phyloP scores from a whole-genome alignment of 2,113 vertebrate species.

The Buteo buteo region DNA sequence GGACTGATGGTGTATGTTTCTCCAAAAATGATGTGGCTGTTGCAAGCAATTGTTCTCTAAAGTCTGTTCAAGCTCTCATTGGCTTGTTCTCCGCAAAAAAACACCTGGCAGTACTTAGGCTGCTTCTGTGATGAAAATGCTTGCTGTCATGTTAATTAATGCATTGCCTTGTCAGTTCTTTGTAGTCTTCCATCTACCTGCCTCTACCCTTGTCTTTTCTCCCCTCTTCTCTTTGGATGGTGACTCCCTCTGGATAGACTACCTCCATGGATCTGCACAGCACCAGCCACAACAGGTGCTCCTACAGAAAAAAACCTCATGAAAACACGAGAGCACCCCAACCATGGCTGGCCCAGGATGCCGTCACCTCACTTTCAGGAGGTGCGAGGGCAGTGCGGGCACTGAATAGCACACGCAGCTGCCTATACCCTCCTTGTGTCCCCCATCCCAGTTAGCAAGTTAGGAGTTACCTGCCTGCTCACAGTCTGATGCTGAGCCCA shows the following conservation, averaged over 20 bases:
- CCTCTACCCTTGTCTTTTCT: background rate
- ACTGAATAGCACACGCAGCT: background rate
- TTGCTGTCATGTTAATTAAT: background rate
- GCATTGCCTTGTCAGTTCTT: background rate
- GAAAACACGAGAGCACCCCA: background rate
- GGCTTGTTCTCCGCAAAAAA: background rate
- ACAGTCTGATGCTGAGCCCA: background rate
- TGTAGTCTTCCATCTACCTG: background rate
- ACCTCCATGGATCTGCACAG: background rate
- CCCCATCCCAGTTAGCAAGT: background rate
- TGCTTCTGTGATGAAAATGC: background rate
- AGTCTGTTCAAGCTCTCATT: background rate
- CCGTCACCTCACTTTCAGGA: background rate
- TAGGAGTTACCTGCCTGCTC: background rate
- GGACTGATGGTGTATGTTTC: background rate
- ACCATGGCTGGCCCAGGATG: rapidly evolving
- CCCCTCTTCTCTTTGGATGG: background rate
- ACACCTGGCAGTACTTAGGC: background rate
- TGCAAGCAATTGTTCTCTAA: background rate
- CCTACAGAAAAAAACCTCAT: background rate
- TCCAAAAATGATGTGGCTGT: background rate
- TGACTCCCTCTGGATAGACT: background rate
- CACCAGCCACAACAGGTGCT: background rate
- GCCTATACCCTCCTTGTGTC: rapidly evolving
- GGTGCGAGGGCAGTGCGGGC: background rate